Evolutionary conservation across 1,140 invertebrate genomes (phyloP), one percentile per base, ranked within the genome.

Genomic region (Lepidotrigona ventralis): DNA sequence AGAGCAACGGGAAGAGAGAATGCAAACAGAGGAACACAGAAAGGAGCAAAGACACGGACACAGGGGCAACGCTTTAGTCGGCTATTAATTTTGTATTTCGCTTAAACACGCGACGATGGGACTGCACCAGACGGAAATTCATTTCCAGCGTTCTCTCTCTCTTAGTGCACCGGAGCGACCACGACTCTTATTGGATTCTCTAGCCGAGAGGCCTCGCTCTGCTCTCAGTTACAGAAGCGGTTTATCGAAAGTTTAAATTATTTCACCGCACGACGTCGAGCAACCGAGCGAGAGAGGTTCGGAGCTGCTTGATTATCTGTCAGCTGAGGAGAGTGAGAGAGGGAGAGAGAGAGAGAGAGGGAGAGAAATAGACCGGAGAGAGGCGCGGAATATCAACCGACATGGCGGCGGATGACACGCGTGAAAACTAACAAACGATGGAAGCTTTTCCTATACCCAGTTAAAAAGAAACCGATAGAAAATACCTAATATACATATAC

Each of bases 191-290:
- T 88, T 88, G 86, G 86, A 85, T 88, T 86, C 86, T 69, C 56
- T 74, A 72, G 68, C 71, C 72, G 66, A 79, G 72, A 85, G 86
- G 63, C 83, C 70, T 86, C 77, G 56, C 54, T 66, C 74, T 66
- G 76, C 80, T 72, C 86, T 88, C 87, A 75, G 83, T 88, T 85
- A 88, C 87, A 88, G 86, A 80, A 79, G 86, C 79, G 86, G 84
- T 88, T 88, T 88, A 88, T 88, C 87, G 86, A 88, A 88, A 88
- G 84, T 88, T 86, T 85, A 88, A 88, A 88, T 88, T 88, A 88
- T 88, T 88, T 86, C 69, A 26, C 83, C 72, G 86, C 76, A 77
- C 73, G 60, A 80, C 77, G 60, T 79, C 76, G 33, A 51, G 58
- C 56, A 58, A 72, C 39, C 66, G 78, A 68, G 26, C 51, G 54